These are phyloP conservation scores for Parelbella ahira DNA, from an alignment of 2,888 invertebrate genomes.

Conservation along the genomic window DNA sequence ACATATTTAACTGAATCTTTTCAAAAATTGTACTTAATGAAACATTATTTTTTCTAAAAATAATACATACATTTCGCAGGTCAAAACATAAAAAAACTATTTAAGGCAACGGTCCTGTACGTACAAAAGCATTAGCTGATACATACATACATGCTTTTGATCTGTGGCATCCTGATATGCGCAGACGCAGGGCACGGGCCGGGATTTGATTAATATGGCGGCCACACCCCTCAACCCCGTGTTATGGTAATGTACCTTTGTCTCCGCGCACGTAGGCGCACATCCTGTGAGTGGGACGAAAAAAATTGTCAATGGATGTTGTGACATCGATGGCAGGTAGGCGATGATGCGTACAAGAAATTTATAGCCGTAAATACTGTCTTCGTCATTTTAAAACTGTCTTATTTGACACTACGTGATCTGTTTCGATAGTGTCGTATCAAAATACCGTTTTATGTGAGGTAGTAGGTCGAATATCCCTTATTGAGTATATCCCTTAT, in stretches of 20 bases:
- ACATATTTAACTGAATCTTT: no score
- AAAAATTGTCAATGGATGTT: constrained; percentile 57
- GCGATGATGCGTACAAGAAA: constrained; percentile 18
- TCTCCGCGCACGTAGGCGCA: constrained; percentile 62
- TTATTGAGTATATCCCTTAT: no score
- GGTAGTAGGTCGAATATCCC: no score
- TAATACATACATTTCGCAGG: no score
- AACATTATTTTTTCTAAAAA: no score
- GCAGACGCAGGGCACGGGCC: constrained; percentile 51
- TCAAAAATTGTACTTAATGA: no score
- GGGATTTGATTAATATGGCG: constrained; percentile 56
- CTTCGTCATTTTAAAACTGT: constrained; percentile 14
- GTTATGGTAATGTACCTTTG: constrained; percentile 64
- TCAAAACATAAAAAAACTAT: no score
- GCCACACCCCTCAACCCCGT: constrained; percentile 55
- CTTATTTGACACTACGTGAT: constrained; percentile 4
- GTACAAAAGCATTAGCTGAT: not conserved
- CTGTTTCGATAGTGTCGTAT: constrained; percentile 1
- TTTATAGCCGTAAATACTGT: constrained; percentile 20
- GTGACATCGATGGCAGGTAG: constrained; percentile 43
- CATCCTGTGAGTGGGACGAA: constrained; percentile 61
- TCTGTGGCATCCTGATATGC: constrained; percentile 27
- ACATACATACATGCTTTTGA: not conserved
- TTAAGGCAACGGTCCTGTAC: no score
- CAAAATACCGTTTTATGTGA: no score